Base-by-base conservation (phyloP, 2,113 vertebrate species). In the Mola mola region DNA sequence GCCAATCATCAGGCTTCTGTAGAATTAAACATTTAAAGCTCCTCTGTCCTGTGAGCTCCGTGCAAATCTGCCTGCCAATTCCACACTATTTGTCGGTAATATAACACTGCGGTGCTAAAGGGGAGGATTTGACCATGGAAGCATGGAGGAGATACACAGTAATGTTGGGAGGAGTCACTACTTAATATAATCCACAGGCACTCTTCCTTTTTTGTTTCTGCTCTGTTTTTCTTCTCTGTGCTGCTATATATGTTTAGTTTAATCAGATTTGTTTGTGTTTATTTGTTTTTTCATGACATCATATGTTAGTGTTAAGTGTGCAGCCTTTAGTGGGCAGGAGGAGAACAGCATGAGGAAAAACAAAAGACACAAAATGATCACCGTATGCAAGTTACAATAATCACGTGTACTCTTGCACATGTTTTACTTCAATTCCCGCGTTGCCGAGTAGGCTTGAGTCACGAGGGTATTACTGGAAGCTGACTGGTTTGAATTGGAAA, bases 31-130 rank as follows among this genome's bases (percentile, higher is more conserved):
- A 66, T 87, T 79, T 61, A 22, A 68, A 78, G 11, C 50, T 48
- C 46, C 60, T 80, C 80, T 49, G 2, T 82, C 86, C 75, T 55
- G 21, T 69, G 71, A 82, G 62, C 64, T 78, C 85, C 72, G 33
- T 87, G 71, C 42, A 85, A 79, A 87, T 74, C 74, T 57, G 31
- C 34, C 66, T 55, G 75, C 64, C 68, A 78, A 38, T 75, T 59
- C 5, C 0, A 25, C 38, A 48, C 62, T 59, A 78, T 63, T 31
- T 40, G 48, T 50, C 20, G 28, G 78, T 70, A 86, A 91, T 22
- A 2, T 11, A 56, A 65, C 66, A 62, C 76, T 40, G 29, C 36
- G 4, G 16, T 63, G 65, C 25, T 51, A 34, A 67, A 70, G 44
- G 9, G 21, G 50, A 33, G 9, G 47, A 64, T 66, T 59, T 67